phyloP scores from a whole-genome alignment of 2,113 vertebrate genomes.

The Aldabrachelys gigantea region DNA sequence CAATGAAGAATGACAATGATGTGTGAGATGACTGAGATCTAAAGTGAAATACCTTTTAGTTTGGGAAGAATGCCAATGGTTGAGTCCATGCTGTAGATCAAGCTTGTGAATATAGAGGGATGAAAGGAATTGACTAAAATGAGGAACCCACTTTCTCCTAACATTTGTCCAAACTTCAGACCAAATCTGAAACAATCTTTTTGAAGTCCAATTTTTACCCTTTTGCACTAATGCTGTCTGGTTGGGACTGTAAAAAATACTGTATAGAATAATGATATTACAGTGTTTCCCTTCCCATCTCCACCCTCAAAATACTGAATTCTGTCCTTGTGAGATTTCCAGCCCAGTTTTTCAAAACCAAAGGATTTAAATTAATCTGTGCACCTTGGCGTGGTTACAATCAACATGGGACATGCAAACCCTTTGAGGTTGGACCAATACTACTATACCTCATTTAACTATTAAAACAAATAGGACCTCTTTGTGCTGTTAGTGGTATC shows the following conservation, averaged over 20 bases:
- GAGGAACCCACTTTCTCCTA: background rate
- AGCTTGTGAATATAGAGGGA: background rate
- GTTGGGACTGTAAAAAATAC: background rate
- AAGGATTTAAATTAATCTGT: conserved; percentile 2
- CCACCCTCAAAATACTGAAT: background rate
- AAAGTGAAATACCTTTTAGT: background rate
- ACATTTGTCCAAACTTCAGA: background rate
- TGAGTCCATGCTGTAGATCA: background rate
- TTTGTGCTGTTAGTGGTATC: background rate
- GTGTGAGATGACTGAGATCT: background rate
- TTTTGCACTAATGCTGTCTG: background rate
- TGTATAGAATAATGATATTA: conserved; percentile 10
- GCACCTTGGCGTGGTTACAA: background rate
- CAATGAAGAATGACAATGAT: background rate
- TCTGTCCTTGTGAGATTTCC: background rate
- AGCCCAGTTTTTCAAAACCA: background rate
- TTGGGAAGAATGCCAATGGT: background rate
- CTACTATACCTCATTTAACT: background rate
- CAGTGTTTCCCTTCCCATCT: background rate
- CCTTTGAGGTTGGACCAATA: conserved; percentile 28
- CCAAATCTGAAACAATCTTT: background rate
- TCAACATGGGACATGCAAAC: background rate
- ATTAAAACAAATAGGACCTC: background rate
- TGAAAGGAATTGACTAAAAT: background rate
- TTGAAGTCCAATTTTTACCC: background rate